Conservation (phyloP, 2,797 vertebrate species). For the Coracias cyanogaster region DNA sequence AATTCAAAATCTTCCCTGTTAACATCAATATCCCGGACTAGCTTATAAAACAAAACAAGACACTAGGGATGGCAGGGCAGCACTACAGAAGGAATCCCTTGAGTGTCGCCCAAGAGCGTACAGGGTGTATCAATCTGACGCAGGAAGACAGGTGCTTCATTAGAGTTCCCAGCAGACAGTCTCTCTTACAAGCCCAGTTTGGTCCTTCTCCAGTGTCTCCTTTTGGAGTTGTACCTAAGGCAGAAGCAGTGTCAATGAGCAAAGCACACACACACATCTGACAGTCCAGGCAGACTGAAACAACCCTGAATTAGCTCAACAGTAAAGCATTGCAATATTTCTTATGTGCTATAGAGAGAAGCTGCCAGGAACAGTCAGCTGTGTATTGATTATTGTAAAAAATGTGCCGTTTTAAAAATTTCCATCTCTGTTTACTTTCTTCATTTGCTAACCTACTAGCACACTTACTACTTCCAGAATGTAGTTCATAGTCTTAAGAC, state of each 20-base stretch:
- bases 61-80: not conserved
- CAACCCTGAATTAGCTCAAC: not conserved
- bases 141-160: constrained; percentile 10
- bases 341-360: rapidly evolving
- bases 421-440: not conserved
- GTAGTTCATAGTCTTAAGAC: not conserved
- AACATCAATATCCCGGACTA: not conserved
- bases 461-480: not conserved
- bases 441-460: not conserved
- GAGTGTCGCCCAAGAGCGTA: rapidly evolving
- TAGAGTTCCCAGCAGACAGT: constrained; percentile 32
- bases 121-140: not conserved
- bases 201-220: constrained; percentile 95
- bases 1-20: not conserved
- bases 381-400: not conserved
- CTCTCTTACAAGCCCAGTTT: constrained; percentile 87
- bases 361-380: not conserved
- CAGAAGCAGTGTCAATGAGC: constrained; percentile 28
- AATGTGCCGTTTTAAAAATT: too few relatives aligned
- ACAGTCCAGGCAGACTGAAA: not conserved
- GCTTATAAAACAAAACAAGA: not conserved
- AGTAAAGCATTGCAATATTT: not conserved
- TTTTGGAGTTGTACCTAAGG: constrained; percentile 94
- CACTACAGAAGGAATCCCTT: not conserved
- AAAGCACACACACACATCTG: not conserved